Base-by-base conservation (phyloP, 2,113 vertebrate genomes). In the Anoplopoma fimbria region DNA sequence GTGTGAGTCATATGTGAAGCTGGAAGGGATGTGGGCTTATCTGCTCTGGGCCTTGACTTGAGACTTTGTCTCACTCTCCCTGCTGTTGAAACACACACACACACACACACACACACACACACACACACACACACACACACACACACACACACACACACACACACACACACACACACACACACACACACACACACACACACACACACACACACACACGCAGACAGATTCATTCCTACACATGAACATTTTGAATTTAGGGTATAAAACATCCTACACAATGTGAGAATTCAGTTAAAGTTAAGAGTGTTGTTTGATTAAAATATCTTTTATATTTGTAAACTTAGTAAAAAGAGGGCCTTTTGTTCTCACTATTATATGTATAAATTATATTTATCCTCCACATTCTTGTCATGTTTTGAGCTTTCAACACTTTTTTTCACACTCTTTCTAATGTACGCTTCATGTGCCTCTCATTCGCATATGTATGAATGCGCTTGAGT, bases 1-100 rank as follows among this genome's bases (percentile, higher is more conserved):
- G 85, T 71, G 71, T 93, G 91, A 93, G 78, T 94, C 92, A 92
- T 85, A 77, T 76, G 86, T 91, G 87, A 71, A 76, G 80, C 89
- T 87, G 82, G 75, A 90, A 87, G 83, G 81, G 86, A 61, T 64
- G 79, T 86, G 77, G 74, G 74, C 65, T 67, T 45, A 77, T 84
- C 71, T 79, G 90, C 88, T 89, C 38, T n/a, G 75, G 84, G 91
- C 74, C 75, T 47, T 49, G 64, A 79, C 75, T 49, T 63, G 55
- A 77, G 76, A 63, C 70, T 19, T 14, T 75, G 27, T 77, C 77
- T 21, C 33, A 45, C 55, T 53, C 60, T 79, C 62, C 51, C 2
- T 14, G 65, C 63, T 72, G 40, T 15, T 58, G 55, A 58, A 78
- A 40, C 69, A 71, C 33, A 51, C 29, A 51, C 65, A 31, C 19